Evolutionary conservation across 2,888 invertebrate genomes (phyloP).

Genomic region (Amiota mariae): DNA sequence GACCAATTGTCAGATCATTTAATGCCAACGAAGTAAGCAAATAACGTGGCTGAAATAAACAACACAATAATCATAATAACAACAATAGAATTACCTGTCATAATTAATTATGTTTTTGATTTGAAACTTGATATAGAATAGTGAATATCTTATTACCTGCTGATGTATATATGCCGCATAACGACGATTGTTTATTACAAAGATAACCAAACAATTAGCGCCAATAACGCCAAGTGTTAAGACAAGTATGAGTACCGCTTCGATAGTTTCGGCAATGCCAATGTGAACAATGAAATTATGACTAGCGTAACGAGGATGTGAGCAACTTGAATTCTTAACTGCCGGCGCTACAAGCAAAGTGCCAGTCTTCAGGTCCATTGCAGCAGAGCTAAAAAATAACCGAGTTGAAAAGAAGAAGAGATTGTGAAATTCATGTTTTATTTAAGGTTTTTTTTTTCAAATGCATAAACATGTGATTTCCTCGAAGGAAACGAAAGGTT

Average conservation of each 20-base stretch:
- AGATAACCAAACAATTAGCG: conserved; percentile 85
- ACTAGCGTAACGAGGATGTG: conserved; percentile 79
- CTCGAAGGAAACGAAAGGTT: not conserved
- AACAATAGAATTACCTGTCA: not conserved
- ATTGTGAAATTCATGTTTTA: not conserved
- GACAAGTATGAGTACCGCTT: conserved; percentile 84
- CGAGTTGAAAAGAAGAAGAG: not conserved
- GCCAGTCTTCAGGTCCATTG: conserved; percentile 75
- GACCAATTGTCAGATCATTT: conserved; percentile 90
- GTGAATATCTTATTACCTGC: conserved; percentile 77
- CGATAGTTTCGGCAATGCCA: conserved; percentile 82
- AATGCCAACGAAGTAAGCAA: conserved; percentile 89
- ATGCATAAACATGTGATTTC: not conserved
- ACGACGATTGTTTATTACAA: conserved; percentile 87
- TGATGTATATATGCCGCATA: conserved; percentile 90
- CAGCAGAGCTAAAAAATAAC: conserved; percentile 41
- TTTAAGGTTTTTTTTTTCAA: not conserved
- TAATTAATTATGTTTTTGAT: not conserved
- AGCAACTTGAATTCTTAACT: conserved; percentile 88
- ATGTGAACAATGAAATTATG: conserved; percentile 80
- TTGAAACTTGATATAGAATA: conserved; percentile 6
- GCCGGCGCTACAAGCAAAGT: conserved; percentile 86
- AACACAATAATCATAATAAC: conserved; percentile 27
- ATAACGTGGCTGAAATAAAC: conserved; percentile 82
- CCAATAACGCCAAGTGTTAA: conserved; percentile 86